These are phyloP conservation scores for Spilogale gracilis DNA, from an alignment of 2,113 vertebrate species.

Conservation along the genomic window DNA sequence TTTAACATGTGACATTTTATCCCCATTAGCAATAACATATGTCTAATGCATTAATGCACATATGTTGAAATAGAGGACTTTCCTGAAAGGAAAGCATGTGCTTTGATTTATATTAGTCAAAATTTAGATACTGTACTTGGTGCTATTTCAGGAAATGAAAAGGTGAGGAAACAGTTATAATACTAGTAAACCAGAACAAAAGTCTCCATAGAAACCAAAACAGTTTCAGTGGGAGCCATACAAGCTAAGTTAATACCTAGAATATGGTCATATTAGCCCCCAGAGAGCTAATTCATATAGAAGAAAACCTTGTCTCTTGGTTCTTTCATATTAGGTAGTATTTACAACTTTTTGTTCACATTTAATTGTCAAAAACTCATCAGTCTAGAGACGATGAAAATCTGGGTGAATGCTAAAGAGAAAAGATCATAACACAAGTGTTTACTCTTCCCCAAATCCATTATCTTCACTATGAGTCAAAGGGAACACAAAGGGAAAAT, in stretches of 20 bases:
- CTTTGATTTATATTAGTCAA: slow-evolving; percentile 82
- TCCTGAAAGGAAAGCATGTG: slow-evolving; percentile 75
- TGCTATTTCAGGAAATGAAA: slow-evolving; percentile 84
- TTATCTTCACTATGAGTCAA: background rate
- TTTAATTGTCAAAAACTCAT: slow-evolving; percentile 38
- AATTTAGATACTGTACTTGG: slow-evolving; percentile 82
- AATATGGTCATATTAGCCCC: slow-evolving; percentile 41
- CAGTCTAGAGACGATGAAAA: background rate
- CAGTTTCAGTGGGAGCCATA: slow-evolving; percentile 57
- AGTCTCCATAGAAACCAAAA: slow-evolving; percentile 70
- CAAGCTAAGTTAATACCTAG: slow-evolving; percentile 72
- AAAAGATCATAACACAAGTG: background rate
- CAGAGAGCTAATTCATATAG: slow-evolving; percentile 38
- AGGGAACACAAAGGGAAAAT: background rate
- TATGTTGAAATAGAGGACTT: slow-evolving; percentile 75
- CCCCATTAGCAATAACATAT: slow-evolving; percentile 81
- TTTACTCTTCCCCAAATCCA: background rate
- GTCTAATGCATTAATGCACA: slow-evolving; percentile 79
- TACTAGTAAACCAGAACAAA: slow-evolving; percentile 70
- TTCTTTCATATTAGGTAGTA: background rate
- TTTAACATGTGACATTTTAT: slow-evolving; percentile 80
- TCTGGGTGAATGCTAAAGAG: background rate
- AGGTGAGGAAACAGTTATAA: slow-evolving; percentile 77
- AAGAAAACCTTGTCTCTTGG: slow-evolving; percentile 36
- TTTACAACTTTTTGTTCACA: slow-evolving; percentile 51